phyloP scores from a whole-genome alignment of 2,797 vertebrate species.

The Coluber constrictor region DNA sequence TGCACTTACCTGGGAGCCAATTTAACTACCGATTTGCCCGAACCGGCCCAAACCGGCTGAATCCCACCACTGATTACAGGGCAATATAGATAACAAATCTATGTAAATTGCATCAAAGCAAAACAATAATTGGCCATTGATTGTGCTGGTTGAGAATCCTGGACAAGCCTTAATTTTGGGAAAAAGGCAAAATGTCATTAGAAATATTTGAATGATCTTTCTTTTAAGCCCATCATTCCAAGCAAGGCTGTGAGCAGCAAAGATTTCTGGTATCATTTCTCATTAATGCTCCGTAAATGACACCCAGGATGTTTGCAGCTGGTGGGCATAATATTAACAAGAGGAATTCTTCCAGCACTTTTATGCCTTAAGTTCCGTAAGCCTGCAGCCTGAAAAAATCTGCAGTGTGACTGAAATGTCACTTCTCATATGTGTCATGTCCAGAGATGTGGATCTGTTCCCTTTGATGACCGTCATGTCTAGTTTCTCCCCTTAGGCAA shows the following conservation, averaged over 20 bases:
- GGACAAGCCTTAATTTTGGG: background rate
- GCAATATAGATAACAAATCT: background rate
- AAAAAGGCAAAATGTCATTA: background rate
- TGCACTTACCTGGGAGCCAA: too few relatives aligned
- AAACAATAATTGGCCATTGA: background rate
- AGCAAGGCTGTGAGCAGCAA: background rate
- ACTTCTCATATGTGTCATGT: background rate
- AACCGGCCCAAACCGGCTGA: too few relatives aligned
- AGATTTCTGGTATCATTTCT: background rate
- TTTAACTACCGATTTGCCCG: too few relatives aligned
- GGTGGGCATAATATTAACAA: background rate
- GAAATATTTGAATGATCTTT: background rate
- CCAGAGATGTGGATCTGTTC: background rate
- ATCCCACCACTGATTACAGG: background rate
- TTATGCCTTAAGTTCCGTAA: background rate
- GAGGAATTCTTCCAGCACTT: background rate
- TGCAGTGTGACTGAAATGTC: background rate
- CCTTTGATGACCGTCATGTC: background rate
- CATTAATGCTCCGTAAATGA: background rate
- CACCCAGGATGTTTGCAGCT: background rate
- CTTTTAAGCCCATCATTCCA: background rate
- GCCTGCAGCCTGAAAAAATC: background rate
- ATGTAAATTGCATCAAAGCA: background rate
- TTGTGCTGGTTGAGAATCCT: background rate
- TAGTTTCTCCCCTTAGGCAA: background rate